Percentiles rank a stretch among this genome's conserved stretches.
Conservation (phyloP, 2,888 invertebrate species). For the Drosophila fulvimacula region DNA sequence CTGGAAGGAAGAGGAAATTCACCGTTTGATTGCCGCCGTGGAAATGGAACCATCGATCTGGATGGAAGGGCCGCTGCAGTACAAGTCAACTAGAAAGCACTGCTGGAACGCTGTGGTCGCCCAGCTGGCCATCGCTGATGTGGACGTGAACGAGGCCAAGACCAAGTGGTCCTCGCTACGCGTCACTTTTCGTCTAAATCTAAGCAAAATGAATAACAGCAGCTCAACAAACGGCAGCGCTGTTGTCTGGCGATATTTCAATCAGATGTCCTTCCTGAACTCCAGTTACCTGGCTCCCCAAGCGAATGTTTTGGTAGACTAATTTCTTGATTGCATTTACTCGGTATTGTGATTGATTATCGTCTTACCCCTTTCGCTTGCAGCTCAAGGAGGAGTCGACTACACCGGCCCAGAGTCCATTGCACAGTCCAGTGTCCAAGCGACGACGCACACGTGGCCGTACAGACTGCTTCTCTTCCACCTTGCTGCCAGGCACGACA, state of each 20-base stretch:
- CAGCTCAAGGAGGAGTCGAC: background rate
- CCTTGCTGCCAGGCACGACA: background rate
- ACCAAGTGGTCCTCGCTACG: conserved; percentile 23
- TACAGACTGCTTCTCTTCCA: background rate
- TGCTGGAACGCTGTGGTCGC: conserved; percentile 10
- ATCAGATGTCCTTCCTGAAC: conserved; percentile 15
- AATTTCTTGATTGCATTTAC: background rate
- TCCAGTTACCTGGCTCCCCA: background rate
- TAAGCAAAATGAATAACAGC: background rate
- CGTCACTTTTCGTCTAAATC: conserved; percentile 11
- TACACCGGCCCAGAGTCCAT: background rate
- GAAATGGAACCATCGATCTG: conserved; percentile 13
- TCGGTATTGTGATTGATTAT: background rate
- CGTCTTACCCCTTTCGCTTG: background rate
- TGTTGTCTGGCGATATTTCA: conserved; percentile 21
- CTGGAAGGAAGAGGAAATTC: conserved; percentile 13
- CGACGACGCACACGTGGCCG: conserved; percentile 1
- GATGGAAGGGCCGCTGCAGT: background rate
- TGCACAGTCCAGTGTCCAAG: too few species aligned
- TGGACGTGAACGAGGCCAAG: conserved; percentile 23
- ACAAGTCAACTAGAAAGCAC: background rate
- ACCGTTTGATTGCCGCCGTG: conserved; percentile 16
- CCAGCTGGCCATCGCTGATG: conserved; percentile 2
- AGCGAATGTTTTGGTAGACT: background rate
- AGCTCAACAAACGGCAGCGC: background rate